Percentiles rank a stretch among this genome's conserved stretches.
These are phyloP conservation scores for Kryptopterus vitreolus DNA, from an alignment of 2,797 vertebrate genomes.

Conservation along the genomic window DNA sequence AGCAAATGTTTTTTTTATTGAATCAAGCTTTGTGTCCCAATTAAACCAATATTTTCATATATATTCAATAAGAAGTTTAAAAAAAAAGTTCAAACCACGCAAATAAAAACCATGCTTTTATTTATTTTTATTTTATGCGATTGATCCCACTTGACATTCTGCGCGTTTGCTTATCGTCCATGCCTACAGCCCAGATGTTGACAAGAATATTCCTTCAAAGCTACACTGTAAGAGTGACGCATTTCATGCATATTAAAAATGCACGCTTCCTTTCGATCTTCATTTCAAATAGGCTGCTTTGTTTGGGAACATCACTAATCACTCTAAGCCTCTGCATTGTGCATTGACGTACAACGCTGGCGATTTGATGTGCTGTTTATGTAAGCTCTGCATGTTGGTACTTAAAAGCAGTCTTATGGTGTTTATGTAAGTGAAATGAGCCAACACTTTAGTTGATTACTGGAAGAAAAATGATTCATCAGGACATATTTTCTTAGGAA, in stretches of 20 bases:
- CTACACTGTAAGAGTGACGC: not conserved
- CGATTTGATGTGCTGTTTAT: conserved; percentile 16
- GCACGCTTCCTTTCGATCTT: not conserved
- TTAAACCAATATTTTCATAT: not conserved
- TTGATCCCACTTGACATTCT: not conserved
- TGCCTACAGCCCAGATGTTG: not conserved
- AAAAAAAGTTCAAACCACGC: not conserved
- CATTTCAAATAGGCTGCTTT: not conserved
- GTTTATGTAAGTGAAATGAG: conserved; percentile 34
- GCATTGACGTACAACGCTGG: not conserved
- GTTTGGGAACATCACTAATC: not conserved
- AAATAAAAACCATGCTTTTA: not conserved
- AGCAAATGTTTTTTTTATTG: not conserved
- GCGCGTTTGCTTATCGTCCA: no score
- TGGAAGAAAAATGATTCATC: not conserved
- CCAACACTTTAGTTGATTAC: conserved; percentile 25
- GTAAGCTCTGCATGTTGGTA: no score
- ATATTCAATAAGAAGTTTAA: not conserved
- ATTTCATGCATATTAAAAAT: not conserved
- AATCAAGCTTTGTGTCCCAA: not conserved
- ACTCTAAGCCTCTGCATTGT: not conserved
- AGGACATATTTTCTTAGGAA: conserved; percentile 4
- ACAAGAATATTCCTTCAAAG: not conserved
- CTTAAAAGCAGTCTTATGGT: not conserved
- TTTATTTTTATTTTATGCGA: not conserved